These are phyloP conservation scores for Gasterosteus aculeatus DNA, from an alignment of 2,113 vertebrate species.

Conservation along the genomic window DNA sequence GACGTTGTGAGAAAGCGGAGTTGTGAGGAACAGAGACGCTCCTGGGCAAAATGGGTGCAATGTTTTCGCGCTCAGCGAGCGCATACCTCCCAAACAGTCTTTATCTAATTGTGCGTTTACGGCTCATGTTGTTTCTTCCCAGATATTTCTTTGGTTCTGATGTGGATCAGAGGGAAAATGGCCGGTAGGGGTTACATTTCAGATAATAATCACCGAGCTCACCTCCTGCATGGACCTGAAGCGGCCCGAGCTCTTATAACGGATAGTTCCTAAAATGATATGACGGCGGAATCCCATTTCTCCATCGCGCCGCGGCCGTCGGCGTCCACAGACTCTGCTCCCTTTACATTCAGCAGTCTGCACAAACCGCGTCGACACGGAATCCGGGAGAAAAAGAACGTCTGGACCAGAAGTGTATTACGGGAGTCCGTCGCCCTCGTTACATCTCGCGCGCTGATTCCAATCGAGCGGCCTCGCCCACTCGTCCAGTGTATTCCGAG, in stretches of 20 bases:
- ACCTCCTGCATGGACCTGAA: too few relatives aligned
- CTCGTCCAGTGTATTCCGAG: conserved; percentile 28
- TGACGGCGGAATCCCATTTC: background rate
- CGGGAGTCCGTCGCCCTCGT: background rate
- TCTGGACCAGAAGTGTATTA: background rate
- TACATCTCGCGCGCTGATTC: conserved; percentile 19
- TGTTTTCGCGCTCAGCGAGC: background rate
- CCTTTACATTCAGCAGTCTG: background rate
- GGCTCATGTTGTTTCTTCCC: too few relatives aligned
- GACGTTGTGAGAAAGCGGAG: background rate
- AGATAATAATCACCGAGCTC: too few relatives aligned
- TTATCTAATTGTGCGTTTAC: background rate
- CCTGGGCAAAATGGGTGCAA: background rate
- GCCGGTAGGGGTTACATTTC: too few relatives aligned
- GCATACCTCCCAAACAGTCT: background rate
- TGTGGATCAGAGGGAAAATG: too few relatives aligned
- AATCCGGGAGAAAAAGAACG: background rate
- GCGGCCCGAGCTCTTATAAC: too few relatives aligned
- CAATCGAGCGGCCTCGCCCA: background rate
- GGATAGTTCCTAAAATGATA: background rate
- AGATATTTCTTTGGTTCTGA: too few relatives aligned
- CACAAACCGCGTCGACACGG: background rate
- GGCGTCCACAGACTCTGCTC: background rate
- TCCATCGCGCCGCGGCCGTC: background rate
- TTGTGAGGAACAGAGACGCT: background rate